Conservation (phyloP, 2,797 vertebrate genomes). For the Harpagifer antarcticus region DNA sequence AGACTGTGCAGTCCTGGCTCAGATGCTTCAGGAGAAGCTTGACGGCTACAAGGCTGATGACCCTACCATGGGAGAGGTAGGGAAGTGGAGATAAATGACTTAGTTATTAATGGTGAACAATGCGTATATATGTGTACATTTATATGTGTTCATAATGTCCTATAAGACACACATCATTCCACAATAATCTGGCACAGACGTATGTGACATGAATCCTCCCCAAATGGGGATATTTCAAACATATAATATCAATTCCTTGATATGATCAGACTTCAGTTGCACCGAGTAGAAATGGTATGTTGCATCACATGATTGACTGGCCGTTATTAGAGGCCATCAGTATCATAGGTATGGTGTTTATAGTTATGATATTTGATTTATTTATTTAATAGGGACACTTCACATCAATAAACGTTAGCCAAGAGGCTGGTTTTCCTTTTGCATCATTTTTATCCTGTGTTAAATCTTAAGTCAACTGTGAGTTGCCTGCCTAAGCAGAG, state of each 20-base stretch:
- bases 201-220: not conserved
- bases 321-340: too few relatives aligned
- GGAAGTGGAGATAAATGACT: not conserved
- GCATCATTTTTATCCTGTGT: too few relatives aligned
- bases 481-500: too few relatives aligned
- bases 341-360: too few relatives aligned
- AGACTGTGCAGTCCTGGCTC: conserved; percentile 94
- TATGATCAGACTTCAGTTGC: not conserved
- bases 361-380: too few relatives aligned
- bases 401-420: too few relatives aligned
- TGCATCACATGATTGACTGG: too few relatives aligned
- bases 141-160: not conserved
- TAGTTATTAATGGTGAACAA: not conserved
- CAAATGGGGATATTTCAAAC: not conserved
- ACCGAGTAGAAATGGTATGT: too few relatives aligned
- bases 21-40: conserved; percentile 97
- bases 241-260: not conserved
- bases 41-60: conserved; percentile 98
- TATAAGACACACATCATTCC: not conserved
- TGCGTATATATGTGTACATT: not conserved
- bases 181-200: not conserved
- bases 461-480: too few relatives aligned
- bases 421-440: too few relatives aligned
- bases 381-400: too few relatives aligned
- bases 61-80: conserved; percentile 96